Base-by-base conservation (phyloP, 92 coral and sea anemone species). In the Metridium senile region DNA sequence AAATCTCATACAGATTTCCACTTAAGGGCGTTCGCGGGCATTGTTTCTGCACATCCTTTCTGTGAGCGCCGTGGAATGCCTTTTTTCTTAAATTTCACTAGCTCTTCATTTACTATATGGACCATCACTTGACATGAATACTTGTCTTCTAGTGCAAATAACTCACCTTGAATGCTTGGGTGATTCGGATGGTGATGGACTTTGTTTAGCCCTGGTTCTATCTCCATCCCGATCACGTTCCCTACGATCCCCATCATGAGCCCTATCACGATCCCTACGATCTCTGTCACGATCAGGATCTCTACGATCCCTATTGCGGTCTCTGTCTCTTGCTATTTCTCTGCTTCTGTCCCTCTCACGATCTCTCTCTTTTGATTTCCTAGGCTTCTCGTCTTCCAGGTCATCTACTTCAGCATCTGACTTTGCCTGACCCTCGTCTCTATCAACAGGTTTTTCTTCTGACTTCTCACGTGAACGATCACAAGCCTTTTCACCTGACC, bases 401-500 rank as follows among this genome's bases (percentile, higher is more conserved):
- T 54, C 62, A 23, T 67, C 77, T 26, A 29, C 52, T 18, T 86
- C 82, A 58, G 27, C 59, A 62, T 45, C 78, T 39, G 79, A 66
- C 67, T 46, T 82, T 45, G 30, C 47, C 58, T 45, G 76, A 33
- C 29, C 11, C 49, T 72, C 75, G 29, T 58, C 62, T 65, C 27
- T 51, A 58, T 79, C 68, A 63, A 65, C 86, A 66, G 62, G 79
- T 53, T 80, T 88, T 46, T 91, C 97, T 49, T 59, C 79, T 21
- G 97, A 89, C 74, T 61, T 77, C 28, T 85, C 86, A 49, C 86
- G 87, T 20, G 90, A 81, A 6, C 79, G 83, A 9, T 83, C 84
- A 7, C 73, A 56, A 35, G 81, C 68, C 29, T 53, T 80, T 19
- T 70, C 84, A 25, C 62, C 20, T 19, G 74, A 68, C 33, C 34